Evolutionary conservation across 2,113 vertebrate genomes (phyloP).

Genomic region (Oophaga pumilio): DNA sequence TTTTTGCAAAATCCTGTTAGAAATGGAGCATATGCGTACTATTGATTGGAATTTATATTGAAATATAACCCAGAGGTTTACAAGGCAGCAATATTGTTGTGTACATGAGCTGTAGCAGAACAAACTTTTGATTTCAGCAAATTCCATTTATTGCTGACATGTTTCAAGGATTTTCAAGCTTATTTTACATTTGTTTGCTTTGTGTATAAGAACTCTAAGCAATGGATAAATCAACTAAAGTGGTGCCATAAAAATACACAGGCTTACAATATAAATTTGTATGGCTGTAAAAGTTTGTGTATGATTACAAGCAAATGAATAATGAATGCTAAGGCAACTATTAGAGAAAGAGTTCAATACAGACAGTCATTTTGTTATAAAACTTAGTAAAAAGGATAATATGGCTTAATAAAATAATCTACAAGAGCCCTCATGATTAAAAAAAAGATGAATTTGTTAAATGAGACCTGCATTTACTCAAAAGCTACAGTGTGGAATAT

Average conservation of each 20-base stretch:
- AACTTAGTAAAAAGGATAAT: conserved; percentile 37
- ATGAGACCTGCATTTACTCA: conserved; percentile 17
- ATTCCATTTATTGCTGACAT: neutral
- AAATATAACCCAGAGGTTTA: neutral
- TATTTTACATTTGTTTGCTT: conserved; percentile 15
- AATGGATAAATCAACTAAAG: conserved; percentile 37
- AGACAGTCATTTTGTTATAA: conserved; percentile 40
- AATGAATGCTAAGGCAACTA: conserved; percentile 25
- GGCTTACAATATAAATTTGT: conserved; percentile 36
- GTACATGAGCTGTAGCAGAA: neutral
- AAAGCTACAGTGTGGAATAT: conserved; percentile 19
- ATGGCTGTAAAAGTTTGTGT: conserved; percentile 42
- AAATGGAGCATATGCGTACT: neutral
- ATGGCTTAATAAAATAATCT: conserved; percentile 37
- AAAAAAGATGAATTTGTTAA: conserved; percentile 27
- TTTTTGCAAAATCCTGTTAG: too few species aligned
- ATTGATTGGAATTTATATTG: neutral
- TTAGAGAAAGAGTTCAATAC: conserved; percentile 23
- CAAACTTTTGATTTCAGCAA: neutral
- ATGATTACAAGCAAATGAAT: conserved; percentile 45
- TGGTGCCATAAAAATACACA: conserved; percentile 34
- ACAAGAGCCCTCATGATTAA: neutral
- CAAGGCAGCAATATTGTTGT: neutral
- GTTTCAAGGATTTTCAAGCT: neutral
- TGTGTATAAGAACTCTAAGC: neutral